These are phyloP conservation scores for Oreochromis niloticus DNA, from an alignment of 2,113 vertebrate genomes.

Conservation along the genomic window DNA sequence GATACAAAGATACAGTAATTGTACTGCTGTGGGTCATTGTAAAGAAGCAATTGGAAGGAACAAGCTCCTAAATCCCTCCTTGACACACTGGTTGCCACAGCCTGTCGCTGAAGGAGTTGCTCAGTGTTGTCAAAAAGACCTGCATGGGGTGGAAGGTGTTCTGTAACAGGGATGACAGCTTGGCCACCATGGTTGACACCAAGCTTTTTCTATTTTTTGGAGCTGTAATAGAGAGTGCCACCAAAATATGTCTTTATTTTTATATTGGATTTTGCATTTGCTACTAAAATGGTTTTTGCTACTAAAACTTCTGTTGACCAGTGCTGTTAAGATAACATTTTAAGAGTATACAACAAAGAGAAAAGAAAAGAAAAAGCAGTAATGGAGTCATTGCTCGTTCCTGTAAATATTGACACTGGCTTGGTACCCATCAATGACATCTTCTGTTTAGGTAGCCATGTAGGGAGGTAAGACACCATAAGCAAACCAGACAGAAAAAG, in stretches of 20 bases:
- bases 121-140: neutral
- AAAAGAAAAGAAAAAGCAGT: neutral
- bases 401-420: slow-evolving; percentile 36
- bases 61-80: neutral
- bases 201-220: neutral
- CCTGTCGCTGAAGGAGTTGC: neutral
- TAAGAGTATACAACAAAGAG: neutral
- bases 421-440: neutral
- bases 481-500: neutral
- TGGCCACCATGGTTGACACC: neutral
- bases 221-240: neutral
- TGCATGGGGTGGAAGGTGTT: neutral
- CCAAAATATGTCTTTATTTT: neutral
- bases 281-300: neutral
- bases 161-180: neutral
- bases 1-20: neutral
- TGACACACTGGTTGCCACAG: neutral
- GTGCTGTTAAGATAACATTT: neutral
- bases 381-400: neutral
- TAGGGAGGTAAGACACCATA: slow-evolving; percentile 22
- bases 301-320: neutral
- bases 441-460: slow-evolving; percentile 16
- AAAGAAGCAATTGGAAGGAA: neutral
- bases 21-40: neutral
- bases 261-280: neutral